Evolutionary conservation across 2,888 invertebrate genomes (phyloP), one percentile per base, ranked within the genome.

Genomic region (Erynnis tages): DNA sequence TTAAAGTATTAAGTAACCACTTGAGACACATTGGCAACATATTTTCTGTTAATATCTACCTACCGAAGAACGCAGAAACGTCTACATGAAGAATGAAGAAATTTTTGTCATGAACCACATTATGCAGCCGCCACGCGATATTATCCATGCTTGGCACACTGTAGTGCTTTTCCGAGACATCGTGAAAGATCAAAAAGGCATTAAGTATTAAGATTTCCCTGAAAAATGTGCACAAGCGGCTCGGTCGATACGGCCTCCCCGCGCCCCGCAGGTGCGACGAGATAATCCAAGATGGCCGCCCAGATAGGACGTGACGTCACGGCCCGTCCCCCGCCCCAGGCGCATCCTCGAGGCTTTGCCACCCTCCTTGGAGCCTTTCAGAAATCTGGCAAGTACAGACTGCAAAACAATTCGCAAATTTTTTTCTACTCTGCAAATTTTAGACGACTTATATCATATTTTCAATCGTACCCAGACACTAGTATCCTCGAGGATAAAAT

Each of bases 231-330:
- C 81, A 79, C 75, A 74, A 75, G 65, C 69, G 74, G 71, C 67
- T 73, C 80, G 86, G 82, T 87, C 87, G 87, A 88, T 89, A 88
- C 76, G 69, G 75, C 63, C 66, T 56, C 56, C 57, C 65, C 76
- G 69, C 82, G 59, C 76, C 84, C 85, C 88, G 78, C 88, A 88
- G 89, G 89, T 88, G 88, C 87, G 83, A 88, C 88, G 89, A 89
- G 89, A 89, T 89, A 87, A 89, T 89, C 89, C 89, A 89, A 89
- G 89, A 89, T 89, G 89, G 89, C 89, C 86, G 89, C 87, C 87
- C 82, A 88, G 89, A 89, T 89, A 89, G 87, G 88, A 90, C 89
- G 86, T 90, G 89, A 90, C 89, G 89, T 89, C 89, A 89, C 87
- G 80, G 79, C 78, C 76, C 72, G 62, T 66, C 67, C 71, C 66